phyloP scores from a whole-genome alignment of 2,113 vertebrate species.

The Hyaena hyaena region DNA sequence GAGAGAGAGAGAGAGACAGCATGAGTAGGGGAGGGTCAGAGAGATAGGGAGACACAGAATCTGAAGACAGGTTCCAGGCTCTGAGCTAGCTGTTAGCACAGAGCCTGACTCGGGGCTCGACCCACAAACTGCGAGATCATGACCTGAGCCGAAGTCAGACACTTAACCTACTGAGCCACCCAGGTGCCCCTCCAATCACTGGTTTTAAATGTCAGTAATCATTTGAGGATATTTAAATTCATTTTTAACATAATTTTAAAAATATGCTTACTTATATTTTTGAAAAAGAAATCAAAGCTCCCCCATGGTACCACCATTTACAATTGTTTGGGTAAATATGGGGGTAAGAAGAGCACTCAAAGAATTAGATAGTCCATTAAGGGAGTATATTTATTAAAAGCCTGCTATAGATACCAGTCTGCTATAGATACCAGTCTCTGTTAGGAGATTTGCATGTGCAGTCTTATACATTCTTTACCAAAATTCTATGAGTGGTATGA shows the following conservation, averaged over 20 bases:
- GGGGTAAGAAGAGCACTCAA: background rate
- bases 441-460: background rate
- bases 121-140: no score
- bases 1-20: no score
- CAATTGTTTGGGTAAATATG: background rate
- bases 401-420: background rate
- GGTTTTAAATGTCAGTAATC: background rate
- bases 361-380: background rate
- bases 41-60: no score
- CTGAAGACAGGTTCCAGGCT: no score
- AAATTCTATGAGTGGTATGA: background rate
- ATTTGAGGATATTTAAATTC: background rate
- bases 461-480: background rate
- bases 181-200: background rate
- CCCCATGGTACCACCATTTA: background rate
- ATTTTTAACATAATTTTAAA: slow-evolving; percentile 13
- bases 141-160: no score
- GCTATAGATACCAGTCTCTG: background rate
- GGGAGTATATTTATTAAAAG: background rate
- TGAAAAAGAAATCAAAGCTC: background rate
- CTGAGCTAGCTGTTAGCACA: no score
- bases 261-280: background rate
- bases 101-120: no score
- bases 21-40: no score
- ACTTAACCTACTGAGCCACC: no score